phyloP scores from a whole-genome alignment of 2,113 vertebrate genomes.

The Alethe diademata region DNA sequence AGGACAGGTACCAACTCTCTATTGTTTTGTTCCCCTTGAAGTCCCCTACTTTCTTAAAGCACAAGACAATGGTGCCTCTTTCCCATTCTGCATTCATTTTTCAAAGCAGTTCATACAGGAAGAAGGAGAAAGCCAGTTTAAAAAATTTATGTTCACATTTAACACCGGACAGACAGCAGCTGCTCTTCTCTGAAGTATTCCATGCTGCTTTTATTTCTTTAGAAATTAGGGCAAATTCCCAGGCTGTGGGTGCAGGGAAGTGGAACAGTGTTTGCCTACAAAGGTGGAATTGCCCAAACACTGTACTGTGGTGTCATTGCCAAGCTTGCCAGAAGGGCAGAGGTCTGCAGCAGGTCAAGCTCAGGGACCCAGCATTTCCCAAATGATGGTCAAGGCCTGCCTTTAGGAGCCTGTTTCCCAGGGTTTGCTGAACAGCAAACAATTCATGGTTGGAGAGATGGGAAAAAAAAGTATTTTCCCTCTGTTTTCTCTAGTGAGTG shows the following conservation, averaged over 20 bases:
- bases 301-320: neutral
- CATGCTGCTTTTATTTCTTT: neutral
- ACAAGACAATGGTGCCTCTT: neutral
- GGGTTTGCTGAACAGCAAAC: neutral
- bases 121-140: neutral
- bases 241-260: neutral
- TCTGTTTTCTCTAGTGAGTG: neutral
- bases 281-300: neutral
- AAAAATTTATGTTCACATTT: neutral
- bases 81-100: neutral
- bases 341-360: neutral
- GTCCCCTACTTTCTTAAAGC: neutral
- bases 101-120: neutral
- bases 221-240: neutral
- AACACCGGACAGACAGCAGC: neutral
- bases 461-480: neutral
- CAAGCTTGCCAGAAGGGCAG: neutral
- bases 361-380: neutral
- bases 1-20: neutral
- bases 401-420: neutral
- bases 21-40: neutral
- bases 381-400: neutral
- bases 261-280: neutral
- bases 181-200: neutral
- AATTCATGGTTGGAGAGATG: neutral